Base-by-base conservation (phyloP, 1,140 invertebrate genomes). In the Drosophila sturtevanti region DNA sequence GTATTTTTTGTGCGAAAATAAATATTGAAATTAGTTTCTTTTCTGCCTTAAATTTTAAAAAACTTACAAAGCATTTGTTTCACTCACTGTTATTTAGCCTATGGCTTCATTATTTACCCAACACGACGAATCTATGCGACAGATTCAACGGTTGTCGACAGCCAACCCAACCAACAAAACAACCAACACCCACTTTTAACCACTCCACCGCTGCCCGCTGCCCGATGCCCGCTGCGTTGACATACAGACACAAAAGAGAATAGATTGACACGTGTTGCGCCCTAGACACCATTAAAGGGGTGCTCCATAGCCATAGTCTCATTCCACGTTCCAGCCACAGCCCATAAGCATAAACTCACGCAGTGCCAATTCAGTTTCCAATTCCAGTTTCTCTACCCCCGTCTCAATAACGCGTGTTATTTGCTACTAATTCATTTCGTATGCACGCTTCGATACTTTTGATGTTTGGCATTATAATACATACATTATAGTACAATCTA, bases 401-500 rank as follows among this genome's bases (percentile, higher is more conserved):
- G n/a, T 48, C 41, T 1, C 27, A 67, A 60, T 60, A 59, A 41
- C 41, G 73, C 79, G 77, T 79, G 77, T 34, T 35, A 68, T 59
- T 77, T 27, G 56, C 60, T 27, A 69, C 68, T 73, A 75, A 86
- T 85, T 86, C 70, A 68, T 78, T 81, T 71, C 60, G 59, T 71
- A 72, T 61, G 78, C 81, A 85, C 81, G 81, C 81, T 71, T 74
- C 69, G 69, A 54, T 58, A 38, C 55, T 31, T 16, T 24, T 72
- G 68, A 48, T 52, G 69, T 63, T 58, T 14, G 73, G 54, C 64
- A 75, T 75, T 76, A 76, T 74, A 75, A 35, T 73, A 73, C 55
- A 56, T 60, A 63, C 69, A 62, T 67, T 72, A 67, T 74, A 61
- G 27, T 74, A 56, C 37, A 62, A 62, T 44, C 38, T 60, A 22